These are phyloP conservation scores for Shinisaurus crocodilurus DNA, from an alignment of 2,113 vertebrate species.

Conservation along the genomic window DNA sequence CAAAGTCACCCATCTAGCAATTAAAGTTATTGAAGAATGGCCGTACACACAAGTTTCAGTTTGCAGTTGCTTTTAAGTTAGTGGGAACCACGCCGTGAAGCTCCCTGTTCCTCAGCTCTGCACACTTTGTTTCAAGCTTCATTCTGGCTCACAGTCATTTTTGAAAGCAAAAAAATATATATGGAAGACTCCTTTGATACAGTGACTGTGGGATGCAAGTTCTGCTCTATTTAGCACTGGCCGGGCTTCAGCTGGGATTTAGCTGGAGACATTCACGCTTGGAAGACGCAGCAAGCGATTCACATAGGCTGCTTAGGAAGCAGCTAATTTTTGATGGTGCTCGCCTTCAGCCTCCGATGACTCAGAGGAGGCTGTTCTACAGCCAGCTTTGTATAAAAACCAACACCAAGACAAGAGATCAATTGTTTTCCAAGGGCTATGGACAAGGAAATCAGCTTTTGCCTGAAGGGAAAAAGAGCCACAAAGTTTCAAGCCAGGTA, in stretches of 20 bases:
- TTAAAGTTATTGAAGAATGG: background rate
- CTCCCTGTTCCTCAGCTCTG: background rate
- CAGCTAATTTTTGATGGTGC: background rate
- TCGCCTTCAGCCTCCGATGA: background rate
- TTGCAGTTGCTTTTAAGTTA: background rate
- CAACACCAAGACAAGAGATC: background rate
- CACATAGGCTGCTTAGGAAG: background rate
- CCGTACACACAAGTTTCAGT: background rate
- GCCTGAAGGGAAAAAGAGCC: background rate
- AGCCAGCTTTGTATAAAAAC: background rate
- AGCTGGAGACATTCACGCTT: background rate
- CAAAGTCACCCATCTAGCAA: no score
- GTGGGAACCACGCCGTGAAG: background rate
- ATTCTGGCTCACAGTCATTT: background rate
- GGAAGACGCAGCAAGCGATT: background rate
- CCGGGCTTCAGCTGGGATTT: background rate
- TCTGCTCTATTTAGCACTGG: constrained; percentile 1
- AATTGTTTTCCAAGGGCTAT: background rate
- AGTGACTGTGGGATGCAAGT: background rate
- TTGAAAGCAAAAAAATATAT: background rate
- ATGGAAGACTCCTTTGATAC: background rate
- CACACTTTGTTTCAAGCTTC: background rate
- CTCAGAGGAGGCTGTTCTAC: background rate
- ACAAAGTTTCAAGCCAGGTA: background rate
- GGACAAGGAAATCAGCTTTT: background rate